phyloP scores from a whole-genome alignment of 2,888 invertebrate species.

The Chydorus sphaericus region DNA sequence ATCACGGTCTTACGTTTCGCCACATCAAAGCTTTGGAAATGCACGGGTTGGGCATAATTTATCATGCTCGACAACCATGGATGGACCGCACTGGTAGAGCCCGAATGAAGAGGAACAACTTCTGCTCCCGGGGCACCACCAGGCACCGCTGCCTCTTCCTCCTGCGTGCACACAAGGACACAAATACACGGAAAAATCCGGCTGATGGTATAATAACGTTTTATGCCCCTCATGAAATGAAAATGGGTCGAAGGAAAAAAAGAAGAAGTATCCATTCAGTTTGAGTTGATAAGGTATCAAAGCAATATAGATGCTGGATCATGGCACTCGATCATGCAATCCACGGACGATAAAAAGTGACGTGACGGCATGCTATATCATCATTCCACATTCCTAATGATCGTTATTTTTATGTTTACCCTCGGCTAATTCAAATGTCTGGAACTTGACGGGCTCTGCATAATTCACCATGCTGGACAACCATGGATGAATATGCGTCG shows the following conservation, averaged over 20 bases:
- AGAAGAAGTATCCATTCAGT: too few species aligned
- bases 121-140: slow-evolving; percentile 40
- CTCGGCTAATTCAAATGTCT: slow-evolving; percentile 41
- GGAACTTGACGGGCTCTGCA: slow-evolving; percentile 44
- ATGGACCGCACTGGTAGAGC: slow-evolving; percentile 97
- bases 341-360: too few species aligned
- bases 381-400: too few species aligned
- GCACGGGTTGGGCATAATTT: slow-evolving; percentile 98
- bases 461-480: slow-evolving; percentile 42
- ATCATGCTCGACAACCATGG: slow-evolving; percentile 97
- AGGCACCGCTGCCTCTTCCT: slow-evolving; percentile 32
- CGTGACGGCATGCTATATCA: too few species aligned
- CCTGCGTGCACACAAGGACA: too few species aligned
- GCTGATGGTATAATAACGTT: too few species aligned
- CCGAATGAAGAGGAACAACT: slow-evolving; percentile 50
- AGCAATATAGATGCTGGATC: too few species aligned
- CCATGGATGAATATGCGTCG: slow-evolving; percentile 42
- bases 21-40: slow-evolving; percentile 94
- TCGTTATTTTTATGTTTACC: slow-evolving; percentile 31
- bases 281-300: too few species aligned
- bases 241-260: too few species aligned
- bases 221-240: too few species aligned
- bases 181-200: too few species aligned
- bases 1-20: slow-evolving; percentile 74
- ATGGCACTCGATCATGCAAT: too few species aligned